Evolutionary conservation across 2,113 vertebrate species (phyloP).

Genomic region (Stercorarius parasiticus): DNA sequence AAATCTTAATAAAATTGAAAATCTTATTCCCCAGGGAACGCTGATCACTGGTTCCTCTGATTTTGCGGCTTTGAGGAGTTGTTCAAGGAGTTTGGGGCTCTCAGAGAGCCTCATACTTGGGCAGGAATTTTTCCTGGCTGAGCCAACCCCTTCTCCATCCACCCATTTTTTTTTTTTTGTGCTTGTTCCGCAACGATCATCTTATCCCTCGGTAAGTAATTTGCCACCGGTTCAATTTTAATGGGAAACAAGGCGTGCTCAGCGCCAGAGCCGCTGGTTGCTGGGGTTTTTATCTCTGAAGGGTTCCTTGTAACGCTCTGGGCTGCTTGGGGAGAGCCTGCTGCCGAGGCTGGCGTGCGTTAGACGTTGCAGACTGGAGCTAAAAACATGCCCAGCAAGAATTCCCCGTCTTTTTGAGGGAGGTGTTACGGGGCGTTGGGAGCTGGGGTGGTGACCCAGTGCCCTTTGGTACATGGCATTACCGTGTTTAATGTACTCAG

Average conservation of each 20-base stretch:
- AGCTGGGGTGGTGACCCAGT: neutral
- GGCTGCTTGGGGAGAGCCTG: neutral
- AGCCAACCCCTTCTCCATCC: neutral
- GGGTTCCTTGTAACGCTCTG: neutral
- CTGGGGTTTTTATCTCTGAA: neutral
- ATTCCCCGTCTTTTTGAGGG: neutral
- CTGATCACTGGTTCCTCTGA: neutral
- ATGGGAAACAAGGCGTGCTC: neutral
- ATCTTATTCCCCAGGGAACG: accelerated
- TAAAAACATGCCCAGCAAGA: neutral
- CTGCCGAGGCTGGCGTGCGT: neutral
- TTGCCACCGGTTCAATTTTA: neutral
- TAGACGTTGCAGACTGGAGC: neutral
- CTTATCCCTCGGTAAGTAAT: neutral
- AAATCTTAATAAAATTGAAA: neutral
- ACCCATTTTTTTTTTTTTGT: neutral
- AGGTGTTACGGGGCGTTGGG: neutral
- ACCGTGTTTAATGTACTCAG: conserved; percentile 64
- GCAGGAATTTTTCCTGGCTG: neutral
- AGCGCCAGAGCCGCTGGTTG: neutral
- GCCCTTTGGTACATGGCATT: conserved; percentile 42
- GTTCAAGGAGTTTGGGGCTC: neutral
- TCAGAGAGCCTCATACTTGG: neutral
- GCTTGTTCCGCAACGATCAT: neutral
- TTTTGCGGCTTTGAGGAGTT: neutral